Percentiles rank a stretch among this genome's conserved stretches.
Conservation (phyloP, 2,888 invertebrate genomes). For the Drosophila colorata region DNA sequence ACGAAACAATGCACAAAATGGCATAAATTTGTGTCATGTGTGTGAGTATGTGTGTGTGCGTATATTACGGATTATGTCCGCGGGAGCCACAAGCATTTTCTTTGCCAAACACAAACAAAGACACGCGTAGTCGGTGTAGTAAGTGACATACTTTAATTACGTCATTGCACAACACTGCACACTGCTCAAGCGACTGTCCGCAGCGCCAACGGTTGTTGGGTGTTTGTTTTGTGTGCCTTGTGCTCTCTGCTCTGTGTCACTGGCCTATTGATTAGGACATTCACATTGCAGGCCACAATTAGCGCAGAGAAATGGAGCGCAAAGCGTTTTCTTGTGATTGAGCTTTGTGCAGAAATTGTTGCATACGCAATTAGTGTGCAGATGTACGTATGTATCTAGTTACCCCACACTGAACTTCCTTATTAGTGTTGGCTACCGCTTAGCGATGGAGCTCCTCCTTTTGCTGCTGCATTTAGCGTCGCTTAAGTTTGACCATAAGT, state of each 20-base stretch:
- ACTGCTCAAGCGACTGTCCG: slow-evolving; percentile 22
- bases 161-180: slow-evolving; percentile 66
- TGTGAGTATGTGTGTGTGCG: slow-evolving; percentile 21
- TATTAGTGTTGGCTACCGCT: slow-evolving; percentile 33
- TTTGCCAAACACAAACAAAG: slow-evolving; percentile 49
- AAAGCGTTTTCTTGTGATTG: slow-evolving; percentile 30
- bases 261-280: slow-evolving; percentile 73
- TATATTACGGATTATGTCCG: slow-evolving; percentile 54
- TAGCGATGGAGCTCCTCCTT: slow-evolving; percentile 7
- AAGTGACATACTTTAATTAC: slow-evolving; percentile 70
- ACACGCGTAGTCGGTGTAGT: neutral
- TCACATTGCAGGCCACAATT: slow-evolving; percentile 63
- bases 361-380: slow-evolving; percentile 23
- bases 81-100: slow-evolving; percentile 15
- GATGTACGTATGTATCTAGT: slow-evolving; percentile 5
- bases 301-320: slow-evolving; percentile 48
- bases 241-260: slow-evolving; percentile 44
- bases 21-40: slow-evolving; percentile 65
- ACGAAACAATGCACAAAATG: slow-evolving; percentile 45
- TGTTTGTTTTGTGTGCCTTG: slow-evolving; percentile 3
- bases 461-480: slow-evolving; percentile 8
- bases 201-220: slow-evolving; percentile 23
- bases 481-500: slow-evolving; percentile 52
- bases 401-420: slow-evolving; percentile 46
- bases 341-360: slow-evolving; percentile 18